A percentile compares a stretch with the other conserved stretches of the same genome.
These are phyloP conservation scores for Limenitis arthemis DNA, from an alignment of 2,888 invertebrate species.

Conservation along the genomic window DNA sequence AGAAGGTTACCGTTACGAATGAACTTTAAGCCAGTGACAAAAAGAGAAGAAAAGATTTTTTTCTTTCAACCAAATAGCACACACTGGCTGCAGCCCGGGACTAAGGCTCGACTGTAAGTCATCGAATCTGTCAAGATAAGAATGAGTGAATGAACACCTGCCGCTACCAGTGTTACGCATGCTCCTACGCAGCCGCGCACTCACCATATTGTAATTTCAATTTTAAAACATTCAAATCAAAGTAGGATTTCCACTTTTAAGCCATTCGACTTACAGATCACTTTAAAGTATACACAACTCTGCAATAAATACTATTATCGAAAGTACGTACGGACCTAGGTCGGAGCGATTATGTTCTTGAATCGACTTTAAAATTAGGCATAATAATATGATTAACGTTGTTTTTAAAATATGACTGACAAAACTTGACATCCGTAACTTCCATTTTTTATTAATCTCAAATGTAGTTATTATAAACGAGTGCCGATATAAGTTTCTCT, in stretches of 20 bases:
- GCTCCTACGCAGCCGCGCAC: slow-evolving; percentile 54
- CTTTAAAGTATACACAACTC: slow-evolving; percentile 29
- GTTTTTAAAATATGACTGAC: slow-evolving; percentile 57
- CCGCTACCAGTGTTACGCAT: slow-evolving; percentile 68
- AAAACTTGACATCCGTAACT: slow-evolving; percentile 56
- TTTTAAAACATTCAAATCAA: slow-evolving; percentile 14
- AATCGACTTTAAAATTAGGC: slow-evolving; percentile 61
- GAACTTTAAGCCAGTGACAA: slow-evolving; percentile 59
- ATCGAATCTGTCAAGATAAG: slow-evolving; percentile 71
- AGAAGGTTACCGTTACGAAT: slow-evolving; percentile 67
- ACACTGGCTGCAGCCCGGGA: slow-evolving; percentile 51
- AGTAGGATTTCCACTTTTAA: slow-evolving; percentile 34
- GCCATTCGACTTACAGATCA: slow-evolving; percentile 33
- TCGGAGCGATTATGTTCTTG: slow-evolving; percentile 55
- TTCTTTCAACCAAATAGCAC: slow-evolving; percentile 59
- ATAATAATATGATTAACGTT: slow-evolving; percentile 62
- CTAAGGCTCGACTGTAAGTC: slow-evolving; percentile 57
- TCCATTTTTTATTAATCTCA: slow-evolving; percentile 27
- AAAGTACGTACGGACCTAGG: slow-evolving; percentile 42
- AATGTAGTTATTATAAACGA: slow-evolving; percentile 31
- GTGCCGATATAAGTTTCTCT: slow-evolving; percentile 20
- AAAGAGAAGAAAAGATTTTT: slow-evolving; percentile 32
- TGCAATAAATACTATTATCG: slow-evolving; percentile 38
- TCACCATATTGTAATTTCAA: slow-evolving; percentile 24
- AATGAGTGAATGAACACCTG: slow-evolving; percentile 70